Conservation (phyloP, 2,797 vertebrate genomes). For the Gadopsis bispinosus region DNA sequence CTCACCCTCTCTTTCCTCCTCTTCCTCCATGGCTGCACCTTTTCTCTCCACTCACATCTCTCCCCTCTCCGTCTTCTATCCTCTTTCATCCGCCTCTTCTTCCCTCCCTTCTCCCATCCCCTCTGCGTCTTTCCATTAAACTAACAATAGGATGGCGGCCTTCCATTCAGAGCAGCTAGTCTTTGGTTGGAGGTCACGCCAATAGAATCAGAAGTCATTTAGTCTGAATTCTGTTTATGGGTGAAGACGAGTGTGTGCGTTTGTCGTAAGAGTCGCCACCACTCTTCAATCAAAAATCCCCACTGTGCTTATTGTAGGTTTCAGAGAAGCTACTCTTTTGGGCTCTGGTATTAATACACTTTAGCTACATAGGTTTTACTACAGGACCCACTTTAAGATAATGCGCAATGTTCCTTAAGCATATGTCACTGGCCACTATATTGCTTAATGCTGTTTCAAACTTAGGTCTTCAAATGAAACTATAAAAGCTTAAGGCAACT, state of each 20-base stretch:
- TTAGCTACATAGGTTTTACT: conserved; percentile 15
- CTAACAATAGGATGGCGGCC: conserved; percentile 71
- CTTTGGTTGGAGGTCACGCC: conserved; percentile 78
- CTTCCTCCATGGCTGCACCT: conserved; percentile 68
- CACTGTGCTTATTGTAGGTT: conserved; percentile 20
- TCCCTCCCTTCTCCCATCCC: conserved; percentile 53
- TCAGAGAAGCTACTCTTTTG: conserved; percentile 10
- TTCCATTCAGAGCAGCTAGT: conserved; percentile 63
- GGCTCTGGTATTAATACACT: conserved; percentile 23
- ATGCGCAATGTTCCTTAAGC: not conserved
- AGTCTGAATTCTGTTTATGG: conserved; percentile 39
- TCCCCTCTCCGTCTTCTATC: conserved; percentile 43
- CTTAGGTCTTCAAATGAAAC: conserved; percentile 15
- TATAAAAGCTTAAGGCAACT: not conserved
- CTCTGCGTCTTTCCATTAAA: conserved; percentile 73
- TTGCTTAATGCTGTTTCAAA: conserved; percentile 17
- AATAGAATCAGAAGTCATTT: conserved; percentile 67
- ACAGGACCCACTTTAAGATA: conserved; percentile 20
- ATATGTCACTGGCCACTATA: conserved; percentile 1
- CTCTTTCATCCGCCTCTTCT: conserved; percentile 58
- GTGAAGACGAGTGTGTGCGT: conserved; percentile 17
- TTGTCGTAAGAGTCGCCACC: not conserved
- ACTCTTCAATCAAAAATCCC: conserved; percentile 12
- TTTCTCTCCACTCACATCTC: conserved; percentile 40
- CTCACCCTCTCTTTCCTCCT: conserved; percentile 28